Evolutionary conservation across 2,888 invertebrate genomes (phyloP).

Genomic region (Tolmerus cingulatus): DNA sequence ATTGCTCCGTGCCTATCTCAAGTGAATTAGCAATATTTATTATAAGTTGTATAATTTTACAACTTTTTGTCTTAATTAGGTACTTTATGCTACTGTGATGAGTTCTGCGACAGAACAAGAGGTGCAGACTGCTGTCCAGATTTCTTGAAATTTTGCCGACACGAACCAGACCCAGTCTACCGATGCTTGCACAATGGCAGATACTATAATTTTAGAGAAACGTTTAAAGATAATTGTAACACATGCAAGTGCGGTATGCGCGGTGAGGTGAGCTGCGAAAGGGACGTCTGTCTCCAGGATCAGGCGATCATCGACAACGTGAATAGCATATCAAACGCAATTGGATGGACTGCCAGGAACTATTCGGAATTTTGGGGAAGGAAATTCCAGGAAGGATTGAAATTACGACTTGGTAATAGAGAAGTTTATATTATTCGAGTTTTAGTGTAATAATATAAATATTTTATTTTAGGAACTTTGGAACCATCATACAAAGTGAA

Average conservation of each 20-base stretch:
- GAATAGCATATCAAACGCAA: conserved; percentile 65
- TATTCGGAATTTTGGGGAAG: conserved; percentile 85
- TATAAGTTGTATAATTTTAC: neutral
- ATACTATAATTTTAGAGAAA: conserved; percentile 66
- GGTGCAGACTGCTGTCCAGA: conserved; percentile 93
- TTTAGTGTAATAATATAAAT: neutral
- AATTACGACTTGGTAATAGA: conserved; percentile 73
- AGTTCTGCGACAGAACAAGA: conserved; percentile 81
- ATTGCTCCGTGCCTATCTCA: conserved; percentile 81
- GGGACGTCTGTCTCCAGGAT: conserved; percentile 79
- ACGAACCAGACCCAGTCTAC: conserved; percentile 55
- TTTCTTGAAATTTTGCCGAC: conserved; percentile 77
- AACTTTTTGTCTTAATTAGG: conserved; percentile 63
- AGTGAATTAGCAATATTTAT: conserved; percentile 62
- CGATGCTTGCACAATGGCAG: conserved; percentile 60
- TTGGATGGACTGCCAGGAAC: conserved; percentile 82
- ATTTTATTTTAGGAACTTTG: conserved; percentile 54
- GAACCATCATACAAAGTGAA: conserved; percentile 61
- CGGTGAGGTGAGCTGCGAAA: conserved; percentile 68
- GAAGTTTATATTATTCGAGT: neutral
- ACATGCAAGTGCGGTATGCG: conserved; percentile 69
- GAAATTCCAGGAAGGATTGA: conserved; percentile 81
- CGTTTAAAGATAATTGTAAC: conserved; percentile 74
- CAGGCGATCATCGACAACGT: conserved; percentile 73
- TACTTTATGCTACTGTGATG: conserved; percentile 93